These are phyloP conservation scores for Synergus japonicus DNA, from an alignment of 2,888 invertebrate species.

Conservation along the genomic window DNA sequence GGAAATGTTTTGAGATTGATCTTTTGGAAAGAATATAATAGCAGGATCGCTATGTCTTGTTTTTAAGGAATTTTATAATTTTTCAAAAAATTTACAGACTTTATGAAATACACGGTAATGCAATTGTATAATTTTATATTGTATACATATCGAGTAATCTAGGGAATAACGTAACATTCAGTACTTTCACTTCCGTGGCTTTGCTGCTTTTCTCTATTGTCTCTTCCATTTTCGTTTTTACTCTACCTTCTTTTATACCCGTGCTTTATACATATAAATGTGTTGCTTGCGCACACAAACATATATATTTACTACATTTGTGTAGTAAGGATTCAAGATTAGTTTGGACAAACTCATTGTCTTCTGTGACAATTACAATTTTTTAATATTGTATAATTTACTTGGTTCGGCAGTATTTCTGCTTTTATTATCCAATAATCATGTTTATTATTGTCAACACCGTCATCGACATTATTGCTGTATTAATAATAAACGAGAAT, in stretches of 20 bases:
- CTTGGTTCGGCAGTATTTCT: constrained; percentile 2
- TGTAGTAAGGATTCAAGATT: background rate
- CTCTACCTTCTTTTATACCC: constrained; percentile 22
- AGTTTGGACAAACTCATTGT: background rate
- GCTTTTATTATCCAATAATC: constrained; percentile 23
- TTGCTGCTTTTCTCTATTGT: constrained; percentile 6
- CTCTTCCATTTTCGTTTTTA: constrained; percentile 35
- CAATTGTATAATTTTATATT: constrained; percentile 41
- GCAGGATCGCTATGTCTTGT: background rate
- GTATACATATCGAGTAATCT: constrained; percentile 38
- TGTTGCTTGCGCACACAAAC: background rate
- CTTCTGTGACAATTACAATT: constrained; percentile 8
- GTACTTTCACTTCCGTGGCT: constrained; percentile 8
- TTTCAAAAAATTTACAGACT: background rate
- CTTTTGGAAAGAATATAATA: background rate
- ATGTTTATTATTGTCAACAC: constrained; percentile 28
- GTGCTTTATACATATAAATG: constrained; percentile 16
- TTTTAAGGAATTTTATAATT: constrained; percentile 3
- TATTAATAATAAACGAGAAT: constrained; percentile 40
- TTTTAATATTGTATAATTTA: constrained; percentile 31
- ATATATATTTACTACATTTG: background rate
- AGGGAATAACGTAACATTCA: constrained; percentile 21
- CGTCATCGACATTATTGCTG: constrained; percentile 33
- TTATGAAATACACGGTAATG: background rate
- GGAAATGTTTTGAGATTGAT: constrained; percentile 2